phyloP scores from a whole-genome alignment of 2,888 invertebrate genomes.

The Lycaena phlaeas region DNA sequence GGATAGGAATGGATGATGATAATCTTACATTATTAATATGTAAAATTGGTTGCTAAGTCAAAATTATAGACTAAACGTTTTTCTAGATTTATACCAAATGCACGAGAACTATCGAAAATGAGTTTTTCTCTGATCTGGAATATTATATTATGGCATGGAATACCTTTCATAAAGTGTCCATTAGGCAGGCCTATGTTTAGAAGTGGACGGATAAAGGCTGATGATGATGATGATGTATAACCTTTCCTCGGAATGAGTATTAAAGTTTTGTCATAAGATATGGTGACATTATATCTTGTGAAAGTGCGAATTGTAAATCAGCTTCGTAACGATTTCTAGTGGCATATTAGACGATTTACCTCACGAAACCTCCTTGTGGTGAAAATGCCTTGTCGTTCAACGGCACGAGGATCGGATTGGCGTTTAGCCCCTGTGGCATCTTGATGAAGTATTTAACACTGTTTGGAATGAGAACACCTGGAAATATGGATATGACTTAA shows the following conservation, averaged over 20 bases:
- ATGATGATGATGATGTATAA: too few species aligned
- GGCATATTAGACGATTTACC: conserved; percentile 28
- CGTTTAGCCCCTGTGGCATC: conserved; percentile 36
- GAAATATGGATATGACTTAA: background rate
- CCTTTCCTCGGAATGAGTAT: too few species aligned
- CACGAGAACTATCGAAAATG: too few species aligned
- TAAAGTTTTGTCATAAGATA: background rate
- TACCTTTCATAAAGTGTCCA: too few species aligned
- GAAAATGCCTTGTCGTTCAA: conserved; percentile 54
- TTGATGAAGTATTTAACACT: conserved; percentile 60
- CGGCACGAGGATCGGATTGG: conserved; percentile 42
- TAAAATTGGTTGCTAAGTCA: background rate
- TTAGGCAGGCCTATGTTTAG: too few species aligned
- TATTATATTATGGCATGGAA: too few species aligned
- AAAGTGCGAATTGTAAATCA: background rate
- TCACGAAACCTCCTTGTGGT: conserved; percentile 56
- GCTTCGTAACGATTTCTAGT: conserved; percentile 1
- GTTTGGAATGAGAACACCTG: conserved; percentile 53
- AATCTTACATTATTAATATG: conserved; percentile 5
- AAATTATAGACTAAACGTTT: too few species aligned
- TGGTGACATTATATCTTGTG: background rate
- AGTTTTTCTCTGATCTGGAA: too few species aligned
- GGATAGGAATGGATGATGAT: too few species aligned
- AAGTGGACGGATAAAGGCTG: too few species aligned
- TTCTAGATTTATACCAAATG: too few species aligned